phyloP scores from a whole-genome alignment of 1,140 invertebrate genomes.

The Cotesia glomerata region DNA sequence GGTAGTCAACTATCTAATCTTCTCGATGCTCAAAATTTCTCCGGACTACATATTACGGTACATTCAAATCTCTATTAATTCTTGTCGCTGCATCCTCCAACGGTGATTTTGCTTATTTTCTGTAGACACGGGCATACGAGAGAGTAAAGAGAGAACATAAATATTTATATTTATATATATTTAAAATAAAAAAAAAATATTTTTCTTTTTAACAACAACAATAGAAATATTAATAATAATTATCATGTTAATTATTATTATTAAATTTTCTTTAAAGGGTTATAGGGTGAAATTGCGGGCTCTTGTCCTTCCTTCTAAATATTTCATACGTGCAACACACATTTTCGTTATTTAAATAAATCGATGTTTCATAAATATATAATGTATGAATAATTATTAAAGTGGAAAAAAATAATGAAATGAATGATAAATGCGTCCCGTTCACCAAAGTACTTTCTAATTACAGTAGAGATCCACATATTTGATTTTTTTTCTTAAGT shows the following conservation, averaged over 20 bases:
- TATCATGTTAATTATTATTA: not conserved
- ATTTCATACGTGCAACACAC: slow-evolving; percentile 40
- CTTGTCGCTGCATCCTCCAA: not conserved
- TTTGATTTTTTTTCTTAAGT: not conserved
- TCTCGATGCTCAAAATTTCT: slow-evolving; percentile 19
- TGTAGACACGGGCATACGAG: not conserved
- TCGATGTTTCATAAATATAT: not conserved
- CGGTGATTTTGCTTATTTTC: not conserved
- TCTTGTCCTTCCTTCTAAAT: slow-evolving; percentile 34
- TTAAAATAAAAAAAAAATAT: not conserved
- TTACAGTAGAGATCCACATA: no score
- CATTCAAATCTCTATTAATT: not conserved
- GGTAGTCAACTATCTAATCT: not conserved
- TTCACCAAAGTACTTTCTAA: not conserved
- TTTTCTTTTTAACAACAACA: not conserved
- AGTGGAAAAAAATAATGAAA: not conserved
- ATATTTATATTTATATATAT: not conserved
- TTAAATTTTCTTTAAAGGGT: slow-evolving; percentile 14
- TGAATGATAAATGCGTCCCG: slow-evolving; percentile 3
- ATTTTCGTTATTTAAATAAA: not conserved
- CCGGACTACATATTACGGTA: not conserved
- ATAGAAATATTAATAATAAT: not conserved
- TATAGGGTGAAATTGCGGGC: slow-evolving; percentile 19
- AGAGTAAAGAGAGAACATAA: not conserved
- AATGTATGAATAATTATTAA: not conserved